Base-by-base conservation (phyloP, 1,140 invertebrate genomes). In the Asobara japonica region DNA sequence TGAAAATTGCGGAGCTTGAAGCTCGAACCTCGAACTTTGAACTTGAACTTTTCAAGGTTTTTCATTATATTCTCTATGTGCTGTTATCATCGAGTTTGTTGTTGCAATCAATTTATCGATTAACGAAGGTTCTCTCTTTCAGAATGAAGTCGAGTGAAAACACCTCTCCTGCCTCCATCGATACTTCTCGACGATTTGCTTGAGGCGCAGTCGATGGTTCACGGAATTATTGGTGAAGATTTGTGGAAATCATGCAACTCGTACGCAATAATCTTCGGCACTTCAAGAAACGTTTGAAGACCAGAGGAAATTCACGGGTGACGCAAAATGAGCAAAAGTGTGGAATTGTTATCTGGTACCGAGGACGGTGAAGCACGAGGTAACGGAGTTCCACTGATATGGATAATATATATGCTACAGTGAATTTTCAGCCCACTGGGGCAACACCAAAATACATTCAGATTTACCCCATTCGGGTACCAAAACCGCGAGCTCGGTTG, bases 301-400 rank as follows among this genome's bases (percentile, higher is more conserved):
- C n/a, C 22, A 56, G 51, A 2, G 51, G 51, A 25, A 25, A 10
- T 56, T 56, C 51, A 25, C 20, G 10, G 11, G 1, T 22, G 13
- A 56, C 18, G 13, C 51, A 56, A 25, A 27, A 56, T 86, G 84
- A 86, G 84, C 80, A 86, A 86, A 71, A 86, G 83, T 75, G 83
- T 84, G 45, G 83, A 86, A 70, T 76, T 86, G 68, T 83, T 86
- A 68, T 79, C 81, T 74, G 83, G 79, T 72, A 77, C 83, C 70
- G 81, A 85, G 76, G 82, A 86, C 77, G 79, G 77, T 74, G 83
- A 84, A 76, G 77, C 74, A 65, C 30, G 69, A 61, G 79, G 84
- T 84, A 68, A 83, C 79, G 75, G n/a, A 31, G 25, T 38, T 36
- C 8, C 33, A 66, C 25, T 27, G 18, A 16, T 29, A 62, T 61